Percentiles rank a stretch among this genome's conserved stretches.
Conservation (phyloP, 2,797 vertebrate species). For the Macropus fuliginosus region DNA sequence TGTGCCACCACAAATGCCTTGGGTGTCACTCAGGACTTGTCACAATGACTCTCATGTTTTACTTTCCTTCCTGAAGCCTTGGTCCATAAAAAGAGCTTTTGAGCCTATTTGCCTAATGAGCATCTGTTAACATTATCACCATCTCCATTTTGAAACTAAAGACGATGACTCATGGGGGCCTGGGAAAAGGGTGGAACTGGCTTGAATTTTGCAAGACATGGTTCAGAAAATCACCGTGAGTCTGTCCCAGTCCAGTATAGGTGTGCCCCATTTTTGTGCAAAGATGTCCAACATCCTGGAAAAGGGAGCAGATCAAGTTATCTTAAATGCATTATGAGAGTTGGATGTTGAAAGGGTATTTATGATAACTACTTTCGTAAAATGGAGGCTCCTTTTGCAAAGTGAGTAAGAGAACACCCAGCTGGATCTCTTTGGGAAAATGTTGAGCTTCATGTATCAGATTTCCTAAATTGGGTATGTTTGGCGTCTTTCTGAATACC, state of each 20-base stretch:
- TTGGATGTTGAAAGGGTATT: background rate
- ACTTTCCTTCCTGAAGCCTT: background rate
- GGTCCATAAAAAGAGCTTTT: background rate
- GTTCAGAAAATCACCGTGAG: constrained; percentile 25
- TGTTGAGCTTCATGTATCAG: background rate
- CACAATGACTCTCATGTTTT: background rate
- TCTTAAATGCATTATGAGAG: background rate
- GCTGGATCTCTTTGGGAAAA: constrained; percentile 12
- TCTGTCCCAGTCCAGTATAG: constrained; percentile 12
- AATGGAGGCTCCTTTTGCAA: constrained; percentile 26
- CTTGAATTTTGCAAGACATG: background rate
- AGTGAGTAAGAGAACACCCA: constrained; percentile 6
- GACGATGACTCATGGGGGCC: constrained; percentile 1
- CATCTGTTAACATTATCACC: background rate
- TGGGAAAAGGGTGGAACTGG: background rate
- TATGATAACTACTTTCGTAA: constrained; percentile 45
- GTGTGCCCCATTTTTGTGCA: background rate
- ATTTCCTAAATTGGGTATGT: background rate
- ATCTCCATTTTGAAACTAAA: constrained; percentile 1
- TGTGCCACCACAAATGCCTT: background rate
- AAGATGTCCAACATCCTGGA: background rate
- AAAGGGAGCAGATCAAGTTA: background rate
- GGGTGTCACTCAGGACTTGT: background rate
- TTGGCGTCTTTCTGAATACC: background rate
- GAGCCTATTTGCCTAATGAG: background rate